Evolutionary conservation across 2,797 vertebrate species (phyloP).

Genomic region (Halcyon leucocephala): DNA sequence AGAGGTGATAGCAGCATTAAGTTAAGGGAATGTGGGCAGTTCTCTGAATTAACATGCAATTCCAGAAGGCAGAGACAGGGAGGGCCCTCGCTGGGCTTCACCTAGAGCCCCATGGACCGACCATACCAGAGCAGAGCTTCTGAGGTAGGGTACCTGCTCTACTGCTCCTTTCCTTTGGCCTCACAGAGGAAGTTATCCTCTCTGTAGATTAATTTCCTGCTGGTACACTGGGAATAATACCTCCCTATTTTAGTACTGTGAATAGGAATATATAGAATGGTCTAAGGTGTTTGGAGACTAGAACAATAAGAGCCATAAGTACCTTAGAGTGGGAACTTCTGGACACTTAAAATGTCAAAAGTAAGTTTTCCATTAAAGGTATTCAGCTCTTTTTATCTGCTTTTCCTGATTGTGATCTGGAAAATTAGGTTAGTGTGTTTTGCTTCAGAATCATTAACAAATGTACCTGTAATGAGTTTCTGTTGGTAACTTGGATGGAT

Average conservation of each 20-base stretch:
- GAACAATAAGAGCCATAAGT: not conserved
- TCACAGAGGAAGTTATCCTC: not conserved
- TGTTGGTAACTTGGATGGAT: not conserved
- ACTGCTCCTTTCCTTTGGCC: not conserved
- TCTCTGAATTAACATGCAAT: not conserved
- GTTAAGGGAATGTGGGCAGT: accelerated
- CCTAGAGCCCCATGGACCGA: not conserved
- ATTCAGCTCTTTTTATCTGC: not conserved
- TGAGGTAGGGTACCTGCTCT: not conserved
- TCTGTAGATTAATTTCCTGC: not conserved
- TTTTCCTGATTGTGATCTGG: not conserved
- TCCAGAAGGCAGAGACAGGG: not conserved
- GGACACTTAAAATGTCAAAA: not conserved
- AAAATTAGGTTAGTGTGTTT: not conserved
- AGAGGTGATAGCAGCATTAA: not conserved
- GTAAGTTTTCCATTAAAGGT: not conserved
- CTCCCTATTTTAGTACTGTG: not conserved
- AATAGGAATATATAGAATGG: not conserved
- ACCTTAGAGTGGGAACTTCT: not conserved
- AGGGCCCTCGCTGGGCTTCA: not conserved
- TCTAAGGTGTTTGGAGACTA: not conserved
- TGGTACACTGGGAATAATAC: not conserved
- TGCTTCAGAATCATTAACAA: not conserved
- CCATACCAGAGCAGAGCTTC: not conserved
- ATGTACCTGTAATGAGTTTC: not conserved